Evolutionary conservation across 1,140 invertebrate species (phyloP), one percentile per base, ranked within the genome.

Genomic region (Drosophila eugracilis): DNA sequence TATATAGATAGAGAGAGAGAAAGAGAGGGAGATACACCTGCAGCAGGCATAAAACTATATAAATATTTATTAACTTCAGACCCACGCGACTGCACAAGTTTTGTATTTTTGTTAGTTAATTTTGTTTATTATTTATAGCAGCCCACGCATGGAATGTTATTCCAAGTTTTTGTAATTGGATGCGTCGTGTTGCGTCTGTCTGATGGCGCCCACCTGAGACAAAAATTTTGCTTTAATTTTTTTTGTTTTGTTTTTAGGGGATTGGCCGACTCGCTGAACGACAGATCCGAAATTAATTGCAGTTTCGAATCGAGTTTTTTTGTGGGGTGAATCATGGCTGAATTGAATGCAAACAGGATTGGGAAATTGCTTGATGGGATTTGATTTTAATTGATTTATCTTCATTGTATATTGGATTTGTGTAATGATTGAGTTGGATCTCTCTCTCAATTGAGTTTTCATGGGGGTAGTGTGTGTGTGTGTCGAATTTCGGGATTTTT

Each of bases 321-420:
- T 45, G 42, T 22, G 34, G 44, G 49, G 30, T 79, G 80, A 86
- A 62, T 83, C 80, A 78, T 28, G 50, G 22, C n/a, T 28, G 49
- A 54, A 36, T 78, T 37, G 49, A 50, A 36, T 78, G 70, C 71
- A 78, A 37, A 22, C 59, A 52, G 36, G 17, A 55, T 60, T 62
- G 42, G 19, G 39, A 36, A 74, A 50, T 28, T 58, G 37, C 69
- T 76, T 39, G 44, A 55, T 69, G 70, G 78, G 75, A 84, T 80
- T 85, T 52, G 45, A 57, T 57, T 85, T 79, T 85, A 85, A 85
- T 85, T 85, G 80, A 86, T 85, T 86, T 85, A 76, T 76, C 58
- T 69, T 73, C 54, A 30, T 65, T 75, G 75, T 85, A 59, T 80
- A 80, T 86, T 86, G 72, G 62, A 86, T 84, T 84, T 59, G 57